phyloP scores from a whole-genome alignment of 2,113 vertebrate species.

The Trogon surrucura region DNA sequence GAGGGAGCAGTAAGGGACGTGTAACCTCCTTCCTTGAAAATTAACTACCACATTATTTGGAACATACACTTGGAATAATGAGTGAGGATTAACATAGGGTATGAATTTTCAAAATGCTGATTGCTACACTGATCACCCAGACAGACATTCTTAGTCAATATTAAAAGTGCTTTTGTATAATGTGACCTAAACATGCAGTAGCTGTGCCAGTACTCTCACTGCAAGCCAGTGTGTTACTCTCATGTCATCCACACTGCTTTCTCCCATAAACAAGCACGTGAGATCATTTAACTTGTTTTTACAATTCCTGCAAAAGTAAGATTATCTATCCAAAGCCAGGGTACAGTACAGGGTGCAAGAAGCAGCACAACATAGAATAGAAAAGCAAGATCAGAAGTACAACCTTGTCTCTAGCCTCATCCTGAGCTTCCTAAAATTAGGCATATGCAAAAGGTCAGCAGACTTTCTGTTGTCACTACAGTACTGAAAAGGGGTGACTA shows the following conservation, averaged over 20 bases:
- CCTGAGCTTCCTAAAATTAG: not conserved
- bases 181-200: not conserved
- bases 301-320: not conserved
- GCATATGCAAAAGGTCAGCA: not conserved
- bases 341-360: not conserved
- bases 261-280: not conserved
- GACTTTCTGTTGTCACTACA: not conserved
- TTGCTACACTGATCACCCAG: not conserved
- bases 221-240: not conserved
- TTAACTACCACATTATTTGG: not conserved
- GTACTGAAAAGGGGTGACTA: not conserved
- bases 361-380: not conserved
- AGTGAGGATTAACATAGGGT: not conserved
- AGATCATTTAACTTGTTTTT: not conserved
- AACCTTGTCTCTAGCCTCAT: not conserved
- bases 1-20: not conserved
- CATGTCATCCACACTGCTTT: rapidly evolving
- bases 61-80: not conserved
- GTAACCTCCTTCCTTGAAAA: not conserved
- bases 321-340: not conserved
- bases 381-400: not conserved
- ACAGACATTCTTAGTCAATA: not conserved
- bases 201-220: not conserved
- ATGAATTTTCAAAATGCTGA: not conserved
- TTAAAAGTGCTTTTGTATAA: not conserved